Evolutionary conservation across 1,140 invertebrate genomes (phyloP), one percentile per base, ranked within the genome.

Genomic region (Aphis gossypii): DNA sequence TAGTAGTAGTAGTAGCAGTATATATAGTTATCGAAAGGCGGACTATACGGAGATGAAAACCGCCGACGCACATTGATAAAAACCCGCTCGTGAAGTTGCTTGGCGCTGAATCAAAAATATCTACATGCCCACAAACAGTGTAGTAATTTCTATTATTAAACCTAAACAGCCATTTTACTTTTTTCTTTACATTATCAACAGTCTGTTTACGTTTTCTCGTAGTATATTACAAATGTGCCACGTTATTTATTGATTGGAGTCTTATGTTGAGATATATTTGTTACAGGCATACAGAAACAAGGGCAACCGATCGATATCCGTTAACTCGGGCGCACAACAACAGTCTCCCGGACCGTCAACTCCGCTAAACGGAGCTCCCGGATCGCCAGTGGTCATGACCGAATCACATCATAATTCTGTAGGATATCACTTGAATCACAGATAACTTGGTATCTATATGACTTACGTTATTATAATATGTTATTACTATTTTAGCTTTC

Each of bases 221-320:
- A 56, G 41, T 90, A 44, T 38, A 46, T 76, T 41, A 35, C 48
- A 41, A 41, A 38, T 44, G 44, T 21, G 30, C 44, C 14, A 35
- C 48, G 18, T 30, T 51, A 51, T 51, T 51, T 82, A 83, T 35
- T n/a, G 30, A 76, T n/a, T n/a, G 6, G 30, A 68, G 30, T 68
- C 23, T 51, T 18, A 41, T 5, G 46, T 68, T 91, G 20, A 18
- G 8, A 20, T 76, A n/a, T 84, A 20, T 54, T 18, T 41, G 35
- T 93, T 56, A 56, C 92, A 93, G 92, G 68, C 92, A 7, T 93
- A 93, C 35, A 93, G 92, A 30, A 93, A 93, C 51, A 93, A 93
- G 38, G 92, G 92, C 6, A 93, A 93, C n/a, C 82, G 92, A 30
- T 93, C 92, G 76, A 93, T 93, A 93, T 86, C 92, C 14, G 82